Evolutionary conservation across 1,140 invertebrate genomes (phyloP), one percentile per base, ranked within the genome.

Genomic region (Chironomus tepperi): DNA sequence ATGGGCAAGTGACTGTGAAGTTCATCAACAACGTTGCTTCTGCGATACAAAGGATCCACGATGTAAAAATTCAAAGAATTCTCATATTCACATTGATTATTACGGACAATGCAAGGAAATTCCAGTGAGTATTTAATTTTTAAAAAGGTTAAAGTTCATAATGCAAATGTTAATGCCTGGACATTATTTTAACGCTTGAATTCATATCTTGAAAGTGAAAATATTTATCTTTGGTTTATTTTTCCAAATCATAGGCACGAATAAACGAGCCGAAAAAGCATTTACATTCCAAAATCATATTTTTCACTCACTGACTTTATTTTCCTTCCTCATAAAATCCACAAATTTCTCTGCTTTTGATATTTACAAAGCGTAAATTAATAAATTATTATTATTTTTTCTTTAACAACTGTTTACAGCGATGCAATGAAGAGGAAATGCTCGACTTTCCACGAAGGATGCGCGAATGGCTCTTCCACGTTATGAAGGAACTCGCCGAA

Each of bases 401-500:
- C 43, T 74, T 77, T 79, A n/a, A n/a, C 24, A 34, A 34, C 24
- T 34, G 24, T 5, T 34, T 34, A 5, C 79, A 91, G 88, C 86
- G 88, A 77, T 98, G 96, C 83, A 87, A 86, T 34, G 86, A 90
- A 43, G 91, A 90, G 75, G 93, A 97, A 81, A 91, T 97, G 89
- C 84, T 88, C 6, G 94, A 97, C 84, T 97, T 96, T 83, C 94
- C 94, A 19, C 87, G 95, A 21, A 88, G 96, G 77, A 98, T 98
- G 95, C 89, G 94, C 65, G 96, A 98, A 79, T 98, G 96, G 96
- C 87, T 98, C 7, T 98, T 96, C 86, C 96, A 96, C 86, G 92
- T 97, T 74, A 95, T 97, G 94, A 88, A 93, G 75, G 95, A 97
- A 84, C 85, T 97, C 81, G 95, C 96, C 73, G 93, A 96, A 80